These are phyloP conservation scores for Astropecten irregularis DNA, from an alignment of 53 echinoderm and acorn worm species.

Conservation along the genomic window DNA sequence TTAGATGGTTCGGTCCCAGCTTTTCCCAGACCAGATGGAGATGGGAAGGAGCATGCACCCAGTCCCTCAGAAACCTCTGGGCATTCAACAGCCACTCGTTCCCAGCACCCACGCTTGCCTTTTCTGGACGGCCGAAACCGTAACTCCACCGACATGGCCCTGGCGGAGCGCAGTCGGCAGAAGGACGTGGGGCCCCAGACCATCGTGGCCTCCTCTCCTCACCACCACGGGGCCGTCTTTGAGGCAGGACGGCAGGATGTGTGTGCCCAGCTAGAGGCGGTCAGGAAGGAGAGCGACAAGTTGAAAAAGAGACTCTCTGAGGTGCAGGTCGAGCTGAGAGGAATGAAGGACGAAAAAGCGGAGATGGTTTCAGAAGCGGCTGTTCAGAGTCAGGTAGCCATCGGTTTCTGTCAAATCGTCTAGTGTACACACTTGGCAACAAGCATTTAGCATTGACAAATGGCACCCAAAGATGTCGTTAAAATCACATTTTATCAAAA, in stretches of 20 bases:
- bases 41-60: constrained; percentile 40
- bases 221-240: not conserved
- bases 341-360: constrained; percentile 46
- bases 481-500: too few relatives aligned
- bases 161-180: constrained; percentile 68
- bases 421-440: too few relatives aligned
- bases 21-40: constrained; percentile 55
- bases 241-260: constrained; percentile 8
- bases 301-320: constrained; percentile 1
- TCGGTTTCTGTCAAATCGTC: too few relatives aligned
- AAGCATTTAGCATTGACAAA: too few relatives aligned
- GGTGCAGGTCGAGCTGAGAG: constrained; percentile 34
- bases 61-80: not conserved
- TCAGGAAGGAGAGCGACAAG: constrained; percentile 58
- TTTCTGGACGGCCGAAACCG: constrained; percentile 80
- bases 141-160: constrained; percentile 89
- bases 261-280: constrained; percentile 33
- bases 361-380: constrained; percentile 65
- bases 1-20: constrained; percentile 29
- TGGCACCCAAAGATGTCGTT: too few relatives aligned
- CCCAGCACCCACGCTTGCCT: constrained; percentile 8
- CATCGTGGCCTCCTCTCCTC: not conserved
- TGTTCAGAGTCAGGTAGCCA: constrained; percentile 68
- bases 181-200: constrained; percentile 58
- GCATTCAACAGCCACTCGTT: not conserved